Conservation (phyloP, 2,888 invertebrate species). For the Trissolcus brochymenae region DNA sequence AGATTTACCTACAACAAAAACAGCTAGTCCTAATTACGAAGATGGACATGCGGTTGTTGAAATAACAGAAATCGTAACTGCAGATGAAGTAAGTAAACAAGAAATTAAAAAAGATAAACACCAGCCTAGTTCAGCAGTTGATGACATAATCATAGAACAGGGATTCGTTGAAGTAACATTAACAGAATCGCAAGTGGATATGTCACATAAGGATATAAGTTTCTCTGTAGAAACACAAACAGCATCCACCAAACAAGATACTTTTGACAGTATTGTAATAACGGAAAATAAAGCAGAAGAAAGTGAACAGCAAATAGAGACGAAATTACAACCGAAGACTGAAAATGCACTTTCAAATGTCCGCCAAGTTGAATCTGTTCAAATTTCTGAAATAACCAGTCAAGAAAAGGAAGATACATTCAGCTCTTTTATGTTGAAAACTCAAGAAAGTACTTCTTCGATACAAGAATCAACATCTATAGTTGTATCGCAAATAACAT, state of each 20-base stretch:
- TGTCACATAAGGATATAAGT: slow-evolving; percentile 60
- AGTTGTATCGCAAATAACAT: slow-evolving; percentile 56
- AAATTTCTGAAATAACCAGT: slow-evolving; percentile 70
- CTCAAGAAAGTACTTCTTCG: slow-evolving; percentile 59
- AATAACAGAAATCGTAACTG: slow-evolving; percentile 72
- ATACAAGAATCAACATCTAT: slow-evolving; percentile 57
- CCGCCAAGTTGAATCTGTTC: no score
- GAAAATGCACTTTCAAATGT: slow-evolving; percentile 67
- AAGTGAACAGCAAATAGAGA: slow-evolving; percentile 75
- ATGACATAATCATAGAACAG: slow-evolving; percentile 67
- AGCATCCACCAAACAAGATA: slow-evolving; percentile 76
- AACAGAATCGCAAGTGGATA: slow-evolving; percentile 70
- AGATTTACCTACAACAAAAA: slow-evolving; percentile 71
- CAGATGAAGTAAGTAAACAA: slow-evolving; percentile 70
- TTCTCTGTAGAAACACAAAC: slow-evolving; percentile 70
- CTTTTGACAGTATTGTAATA: slow-evolving; percentile 79
- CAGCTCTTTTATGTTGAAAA: slow-evolving; percentile 38
- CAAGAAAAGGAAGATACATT: slow-evolving; percentile 73
- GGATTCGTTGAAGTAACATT: slow-evolving; percentile 67
- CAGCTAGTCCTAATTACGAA: slow-evolving; percentile 63
- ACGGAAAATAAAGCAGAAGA: slow-evolving; percentile 77
- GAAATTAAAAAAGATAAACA: slow-evolving; percentile 60
- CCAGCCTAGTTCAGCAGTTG: slow-evolving; percentile 63
- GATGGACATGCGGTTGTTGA: slow-evolving; percentile 69
- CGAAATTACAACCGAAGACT: slow-evolving; percentile 75